Base-by-base conservation (phyloP, 2,888 invertebrate species). In the Horisme vitalbata region DNA sequence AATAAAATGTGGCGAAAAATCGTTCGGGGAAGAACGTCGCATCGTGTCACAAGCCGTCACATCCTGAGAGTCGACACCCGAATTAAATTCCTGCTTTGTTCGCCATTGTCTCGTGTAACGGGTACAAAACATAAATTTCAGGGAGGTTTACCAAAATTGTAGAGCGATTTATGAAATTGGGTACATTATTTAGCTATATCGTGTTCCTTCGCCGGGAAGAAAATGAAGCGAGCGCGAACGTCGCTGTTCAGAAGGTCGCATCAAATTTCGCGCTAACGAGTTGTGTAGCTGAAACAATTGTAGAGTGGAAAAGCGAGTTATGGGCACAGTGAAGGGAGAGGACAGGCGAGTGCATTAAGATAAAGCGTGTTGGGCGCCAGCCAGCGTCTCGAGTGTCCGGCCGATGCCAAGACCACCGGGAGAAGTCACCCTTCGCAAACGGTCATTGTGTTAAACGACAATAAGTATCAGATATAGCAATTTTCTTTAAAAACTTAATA, bases 331-430 rank as follows among this genome's bases (percentile, higher is more conserved):
- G 76, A 83, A 68, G 71, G 67, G 65, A 78, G 71, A 64, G 71
- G 80, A 83, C 80, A 76, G 74, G 71, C 75, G 74, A 82, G 81
- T 81, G 77, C 80, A 86, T 83, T 86, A 83, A 86, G 84, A 85
- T 81, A 82, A 82, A 84, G 77, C 78, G 78, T 59, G 65, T 84
- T 87, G 86, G 87, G 83, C 71, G 68, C 57, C 57, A 61, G 86
- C 85, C 88, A 87, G 79, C 79, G 79, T 83, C 84, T 86, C 81
- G 73, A 87, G 86, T 85, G 78, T 75, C 79, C 78, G 62, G 63
- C 64, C 61, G 61, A 59, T 79, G 85, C 84, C 82, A 84, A 83
- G 71, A 70, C 71, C 60, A 63, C 50, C 63, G 61, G 54, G 55
- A 63, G 68, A 60, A 60, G 54, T 53, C 53, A 53, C 53, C 45